phyloP scores from a whole-genome alignment of 2,888 invertebrate species.

The Eristalis intricaria region DNA sequence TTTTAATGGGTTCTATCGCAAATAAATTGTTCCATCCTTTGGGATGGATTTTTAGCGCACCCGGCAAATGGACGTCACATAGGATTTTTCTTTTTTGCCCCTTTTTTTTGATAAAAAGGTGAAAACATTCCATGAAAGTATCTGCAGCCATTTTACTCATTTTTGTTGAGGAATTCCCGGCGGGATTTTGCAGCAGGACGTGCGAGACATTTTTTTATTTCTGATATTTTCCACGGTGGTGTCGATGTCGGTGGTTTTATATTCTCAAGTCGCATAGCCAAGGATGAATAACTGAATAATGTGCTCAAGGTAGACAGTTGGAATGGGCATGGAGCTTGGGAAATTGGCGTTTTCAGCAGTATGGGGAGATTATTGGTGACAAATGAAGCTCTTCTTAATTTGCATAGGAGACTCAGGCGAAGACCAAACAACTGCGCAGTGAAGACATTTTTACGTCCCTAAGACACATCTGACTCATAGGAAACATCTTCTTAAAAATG shows the following conservation, averaged over 20 bases:
- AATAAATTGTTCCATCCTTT: not conserved
- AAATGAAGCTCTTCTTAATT: no score
- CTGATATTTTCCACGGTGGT: not conserved
- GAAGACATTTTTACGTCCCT: no score
- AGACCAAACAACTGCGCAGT: no score
- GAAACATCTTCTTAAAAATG: no score
- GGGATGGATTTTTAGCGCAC: not conserved
- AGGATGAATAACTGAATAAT: no score
- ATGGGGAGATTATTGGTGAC: no score
- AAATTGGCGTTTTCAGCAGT: no score
- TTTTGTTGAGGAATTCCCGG: not conserved
- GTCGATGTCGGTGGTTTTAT: not conserved
- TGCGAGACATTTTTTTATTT: not conserved
- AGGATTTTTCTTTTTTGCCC: not conserved
- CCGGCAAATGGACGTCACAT: not conserved
- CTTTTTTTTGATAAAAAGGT: not conserved
- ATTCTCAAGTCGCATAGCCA: not conserved
- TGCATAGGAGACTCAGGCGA: no score
- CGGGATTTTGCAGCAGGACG: not conserved
- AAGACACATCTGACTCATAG: no score
- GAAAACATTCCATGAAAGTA: not conserved
- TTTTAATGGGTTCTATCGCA: constrained; percentile 3
- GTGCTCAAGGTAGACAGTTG: no score
- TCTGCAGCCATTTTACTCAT: not conserved
- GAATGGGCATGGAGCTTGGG: no score